A percentile compares a stretch with the other conserved stretches of the same genome.
These are phyloP conservation scores for Caenorhabditis sp. DNA, from an alignment of 2,888 invertebrate species.

Conservation along the genomic window DNA sequence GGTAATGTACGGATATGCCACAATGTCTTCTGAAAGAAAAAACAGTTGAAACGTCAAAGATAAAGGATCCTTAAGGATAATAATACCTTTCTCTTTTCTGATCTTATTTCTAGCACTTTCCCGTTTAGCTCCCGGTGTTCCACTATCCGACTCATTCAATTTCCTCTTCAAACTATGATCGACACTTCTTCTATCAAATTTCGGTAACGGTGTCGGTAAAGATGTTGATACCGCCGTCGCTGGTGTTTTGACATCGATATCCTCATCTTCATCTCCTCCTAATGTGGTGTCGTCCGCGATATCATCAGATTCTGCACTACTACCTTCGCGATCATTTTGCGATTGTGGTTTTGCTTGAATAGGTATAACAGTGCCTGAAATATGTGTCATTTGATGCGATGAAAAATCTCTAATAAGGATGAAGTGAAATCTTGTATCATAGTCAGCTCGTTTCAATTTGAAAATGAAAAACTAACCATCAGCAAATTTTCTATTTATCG, in stretches of 20 bases:
- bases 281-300: conserved; percentile 4
- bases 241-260: neutral
- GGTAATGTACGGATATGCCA: conserved; percentile 46
- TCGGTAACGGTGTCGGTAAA: neutral
- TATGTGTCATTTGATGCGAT: no score
- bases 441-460: no score
- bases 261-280: neutral
- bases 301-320: conserved; percentile 15
- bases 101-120: conserved; percentile 32
- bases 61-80: no score
- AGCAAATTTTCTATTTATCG: conserved; percentile 46
- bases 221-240: no score
- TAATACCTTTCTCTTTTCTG: conserved; percentile 27
- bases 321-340: neutral
- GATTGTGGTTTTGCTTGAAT: neutral
- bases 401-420: neutral
- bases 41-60: no score
- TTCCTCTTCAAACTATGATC: conserved; percentile 19
- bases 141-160: conserved; percentile 8
- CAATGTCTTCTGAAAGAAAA: conserved; percentile 29
- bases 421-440: neutral
- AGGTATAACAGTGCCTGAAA: neutral
- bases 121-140: conserved; percentile 19
- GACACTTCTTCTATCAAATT: neutral
- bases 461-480: neutral